A percentile compares a stretch with the other conserved stretches of the same genome.
These are phyloP conservation scores for Seladonia tumulorum DNA, from an alignment of 2,888 invertebrate genomes.

Conservation along the genomic window DNA sequence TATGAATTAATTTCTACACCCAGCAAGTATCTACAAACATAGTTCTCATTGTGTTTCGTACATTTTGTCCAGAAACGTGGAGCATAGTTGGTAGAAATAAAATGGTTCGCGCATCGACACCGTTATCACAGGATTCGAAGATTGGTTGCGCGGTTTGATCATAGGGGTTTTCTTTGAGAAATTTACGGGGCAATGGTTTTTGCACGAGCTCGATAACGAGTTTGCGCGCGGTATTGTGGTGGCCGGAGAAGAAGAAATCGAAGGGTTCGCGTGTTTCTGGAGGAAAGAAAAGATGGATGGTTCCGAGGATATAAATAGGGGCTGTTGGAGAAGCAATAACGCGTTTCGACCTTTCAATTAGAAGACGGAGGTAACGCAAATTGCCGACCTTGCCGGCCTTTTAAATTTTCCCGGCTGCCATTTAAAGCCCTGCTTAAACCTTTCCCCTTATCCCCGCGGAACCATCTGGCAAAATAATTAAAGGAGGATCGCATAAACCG, in stretches of 20 bases:
- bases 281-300: conserved; percentile 24
- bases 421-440: conserved; percentile 64
- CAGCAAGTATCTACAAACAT: too few species aligned
- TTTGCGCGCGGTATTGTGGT: neutral
- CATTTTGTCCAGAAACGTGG: too few species aligned
- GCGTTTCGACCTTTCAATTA: conserved; percentile 68
- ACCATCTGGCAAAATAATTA: conserved; percentile 73
- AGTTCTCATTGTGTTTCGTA: too few species aligned
- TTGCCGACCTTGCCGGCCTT: conserved; percentile 51
- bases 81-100: neutral
- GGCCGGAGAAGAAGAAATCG: neutral
- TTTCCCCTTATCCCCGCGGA: conserved; percentile 60
- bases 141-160: neutral
- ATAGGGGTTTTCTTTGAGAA: neutral
- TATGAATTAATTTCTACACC: too few species aligned
- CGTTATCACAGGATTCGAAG: neutral
- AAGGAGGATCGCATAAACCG: conserved; percentile 63
- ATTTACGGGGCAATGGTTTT: conserved; percentile 3
- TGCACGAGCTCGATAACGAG: neutral
- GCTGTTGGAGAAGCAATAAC: conserved; percentile 46
- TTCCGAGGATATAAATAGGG: conserved; percentile 33
- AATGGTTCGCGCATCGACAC: neutral
- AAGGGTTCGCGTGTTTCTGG: conserved; percentile 14
- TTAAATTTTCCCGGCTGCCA: conserved; percentile 64
- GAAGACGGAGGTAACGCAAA: conserved; percentile 59